Evolutionary conservation across 2,888 invertebrate genomes (phyloP), one percentile per base, ranked within the genome.

Genomic region (Chesias legatella): DNA sequence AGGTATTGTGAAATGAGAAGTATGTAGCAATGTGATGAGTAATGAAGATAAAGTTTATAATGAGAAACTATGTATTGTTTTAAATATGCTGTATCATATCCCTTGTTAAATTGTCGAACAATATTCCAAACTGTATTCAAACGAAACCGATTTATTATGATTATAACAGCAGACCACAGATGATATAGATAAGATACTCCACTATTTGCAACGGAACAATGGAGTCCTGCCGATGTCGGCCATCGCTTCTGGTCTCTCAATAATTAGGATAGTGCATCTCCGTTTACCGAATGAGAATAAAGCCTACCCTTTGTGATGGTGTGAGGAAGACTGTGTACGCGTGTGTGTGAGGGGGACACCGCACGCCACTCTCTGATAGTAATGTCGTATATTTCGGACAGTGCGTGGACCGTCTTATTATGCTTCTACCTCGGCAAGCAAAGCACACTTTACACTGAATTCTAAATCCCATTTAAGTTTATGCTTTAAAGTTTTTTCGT

Each of bases 201-300:
- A 40, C 34, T 47, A 51, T 54, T 48, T 44, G 50, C 46, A 23
- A 46, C 27, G 33, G 42, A 70, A 76, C 79, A 77, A 76, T 77
- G 67, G 73, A 52, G 58, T 59, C 56, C 67, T 36, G 22, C 22
- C 58, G 55, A 58, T 63, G 58, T 62, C 46, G 46, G 35, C 43
- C 44, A 48, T 67, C 70, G 73, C 67, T 70, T 58, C 67, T 67
- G 63, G 70, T 67, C 75, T 76, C 74, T 77, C 81, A 81, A 85
- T 85, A 83, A 85, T 81, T 82, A 80, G 90, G 90, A 70, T 89
- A 92, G 93, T 91, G 90, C 94, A 94, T 89, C 91, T 81, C 73
- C 68, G 74, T 73, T 73, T 73, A 71, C 75, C 69, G 77, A 90
- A 75, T 78, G 82, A 74, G 83, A 79, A 83, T 81, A 81, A 83